Percentiles rank a stretch among this genome's conserved stretches.
phyloP scores from a whole-genome alignment of 2,113 vertebrate species.

The Oreocharis arfaki region DNA sequence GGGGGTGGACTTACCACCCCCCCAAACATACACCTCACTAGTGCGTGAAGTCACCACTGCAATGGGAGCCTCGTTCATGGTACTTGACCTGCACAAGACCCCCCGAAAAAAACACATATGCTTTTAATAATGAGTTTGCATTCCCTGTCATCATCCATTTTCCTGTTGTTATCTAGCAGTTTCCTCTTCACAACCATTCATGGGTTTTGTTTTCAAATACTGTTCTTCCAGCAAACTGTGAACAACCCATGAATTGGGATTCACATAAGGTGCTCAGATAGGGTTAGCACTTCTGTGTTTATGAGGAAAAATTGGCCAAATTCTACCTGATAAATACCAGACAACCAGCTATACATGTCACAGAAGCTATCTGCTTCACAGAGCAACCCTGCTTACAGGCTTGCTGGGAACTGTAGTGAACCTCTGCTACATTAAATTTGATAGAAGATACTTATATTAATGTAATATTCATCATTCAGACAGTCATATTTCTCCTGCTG shows the following conservation, averaged over 20 bases:
- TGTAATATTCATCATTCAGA: not conserved
- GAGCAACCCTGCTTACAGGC: not conserved
- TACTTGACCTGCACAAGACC: constrained; percentile 79
- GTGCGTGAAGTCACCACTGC: constrained; percentile 95
- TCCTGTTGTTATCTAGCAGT: not conserved
- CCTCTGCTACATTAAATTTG: not conserved
- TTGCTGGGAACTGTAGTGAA: not conserved
- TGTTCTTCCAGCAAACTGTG: not conserved
- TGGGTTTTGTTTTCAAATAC: not conserved
- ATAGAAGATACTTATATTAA: not conserved
- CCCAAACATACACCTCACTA: constrained; percentile 97
- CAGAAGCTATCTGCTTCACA: not conserved
- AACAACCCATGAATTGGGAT: not conserved
- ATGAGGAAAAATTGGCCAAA: not conserved
- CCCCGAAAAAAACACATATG: constrained; percentile 19
- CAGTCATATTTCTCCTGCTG: not conserved
- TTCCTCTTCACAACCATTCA: not conserved
- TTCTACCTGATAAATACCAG: not conserved
- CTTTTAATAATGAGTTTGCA: not conserved
- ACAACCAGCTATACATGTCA: not conserved
- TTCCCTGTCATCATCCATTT: not conserved
- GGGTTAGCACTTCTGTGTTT: not conserved
- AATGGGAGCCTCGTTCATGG: constrained; percentile 85
- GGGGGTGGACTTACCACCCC: constrained; percentile 94
- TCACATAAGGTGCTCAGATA: not conserved